Percentiles rank a stretch among this genome's conserved stretches.
phyloP scores from a whole-genome alignment of 2,113 vertebrate genomes.

The Alces alces region DNA sequence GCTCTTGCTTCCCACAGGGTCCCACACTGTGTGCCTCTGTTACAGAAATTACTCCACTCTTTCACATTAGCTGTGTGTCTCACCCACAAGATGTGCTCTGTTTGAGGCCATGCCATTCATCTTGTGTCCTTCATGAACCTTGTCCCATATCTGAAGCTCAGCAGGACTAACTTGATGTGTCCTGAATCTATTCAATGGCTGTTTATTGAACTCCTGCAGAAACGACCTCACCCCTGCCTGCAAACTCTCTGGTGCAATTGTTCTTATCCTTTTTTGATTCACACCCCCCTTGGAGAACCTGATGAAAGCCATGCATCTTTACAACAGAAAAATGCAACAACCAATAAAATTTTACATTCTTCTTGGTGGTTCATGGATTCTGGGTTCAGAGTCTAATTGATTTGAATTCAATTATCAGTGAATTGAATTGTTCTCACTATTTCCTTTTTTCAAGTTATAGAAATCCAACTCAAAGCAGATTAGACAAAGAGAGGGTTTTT shows the following conservation, averaged over 20 bases:
- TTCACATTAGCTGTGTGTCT: slow-evolving; percentile 3
- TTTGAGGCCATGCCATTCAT: slow-evolving; percentile 14
- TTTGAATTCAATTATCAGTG: slow-evolving; percentile 37
- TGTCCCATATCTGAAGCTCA: background rate
- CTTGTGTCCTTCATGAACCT: background rate
- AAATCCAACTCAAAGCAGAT: background rate
- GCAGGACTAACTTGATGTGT: slow-evolving; percentile 7
- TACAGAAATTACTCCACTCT: slow-evolving; percentile 30
- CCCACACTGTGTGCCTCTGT: background rate
- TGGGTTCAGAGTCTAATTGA: slow-evolving; percentile 46
- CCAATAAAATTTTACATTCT: slow-evolving; percentile 15
- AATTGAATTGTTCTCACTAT: slow-evolving; percentile 14
- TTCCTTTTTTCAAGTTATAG: background rate
- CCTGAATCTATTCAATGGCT: slow-evolving; percentile 27
- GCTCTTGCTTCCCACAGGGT: background rate
- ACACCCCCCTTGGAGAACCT: slow-evolving; percentile 38
- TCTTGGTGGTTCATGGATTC: background rate
- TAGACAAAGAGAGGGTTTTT: background rate
- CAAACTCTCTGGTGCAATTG: background rate
- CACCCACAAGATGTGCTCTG: background rate
- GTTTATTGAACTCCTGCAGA: slow-evolving; percentile 54
- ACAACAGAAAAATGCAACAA: background rate
- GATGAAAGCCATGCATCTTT: slow-evolving; percentile 51
- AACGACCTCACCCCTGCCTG: slow-evolving; percentile 20
- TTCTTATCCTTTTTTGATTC: slow-evolving; percentile 18